Percentiles rank a stretch among this genome's conserved stretches.
Conservation (phyloP, 2,888 invertebrate genomes). For the Dascillus cervinus region DNA sequence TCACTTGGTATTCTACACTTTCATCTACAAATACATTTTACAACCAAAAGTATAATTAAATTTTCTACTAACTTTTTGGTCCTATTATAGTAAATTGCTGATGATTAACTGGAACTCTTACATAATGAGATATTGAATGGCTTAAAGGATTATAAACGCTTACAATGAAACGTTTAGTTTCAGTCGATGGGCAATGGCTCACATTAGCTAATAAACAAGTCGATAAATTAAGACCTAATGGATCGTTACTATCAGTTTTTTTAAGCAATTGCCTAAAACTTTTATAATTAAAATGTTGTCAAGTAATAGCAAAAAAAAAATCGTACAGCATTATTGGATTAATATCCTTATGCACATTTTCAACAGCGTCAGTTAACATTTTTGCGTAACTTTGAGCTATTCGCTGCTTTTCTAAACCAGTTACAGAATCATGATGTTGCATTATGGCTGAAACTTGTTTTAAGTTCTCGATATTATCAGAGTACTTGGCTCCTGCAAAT, state of each 20-base stretch:
- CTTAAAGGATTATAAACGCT: constrained; percentile 79
- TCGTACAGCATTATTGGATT: constrained; percentile 8
- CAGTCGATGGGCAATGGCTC: constrained; percentile 64
- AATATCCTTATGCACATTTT: constrained; percentile 45
- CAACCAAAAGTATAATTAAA: neutral
- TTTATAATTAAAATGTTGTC: neutral
- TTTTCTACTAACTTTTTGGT: constrained; percentile 13
- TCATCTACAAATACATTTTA: constrained; percentile 36
- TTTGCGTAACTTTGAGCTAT: constrained; percentile 84
- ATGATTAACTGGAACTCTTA: constrained; percentile 57
- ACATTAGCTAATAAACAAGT: constrained; percentile 64
- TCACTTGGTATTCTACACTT: constrained; percentile 20
- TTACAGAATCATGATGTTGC: constrained; percentile 91
- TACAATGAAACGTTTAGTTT: constrained; percentile 58
- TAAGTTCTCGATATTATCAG: constrained; percentile 48
- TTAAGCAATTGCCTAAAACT: neutral
- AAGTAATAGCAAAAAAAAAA: neutral
- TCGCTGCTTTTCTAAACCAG: constrained; percentile 79
- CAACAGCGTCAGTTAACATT: constrained; percentile 60
- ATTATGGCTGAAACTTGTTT: constrained; percentile 72
- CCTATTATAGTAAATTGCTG: constrained; percentile 45
- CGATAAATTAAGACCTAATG: constrained; percentile 27
- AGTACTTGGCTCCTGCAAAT: no score
- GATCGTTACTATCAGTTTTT: constrained; percentile 1
- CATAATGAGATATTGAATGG: constrained; percentile 49